Percentiles rank a stretch among this genome's conserved stretches.
phyloP scores from a whole-genome alignment of 2,797 vertebrate genomes.

The Catamblyrhynchus diadema region DNA sequence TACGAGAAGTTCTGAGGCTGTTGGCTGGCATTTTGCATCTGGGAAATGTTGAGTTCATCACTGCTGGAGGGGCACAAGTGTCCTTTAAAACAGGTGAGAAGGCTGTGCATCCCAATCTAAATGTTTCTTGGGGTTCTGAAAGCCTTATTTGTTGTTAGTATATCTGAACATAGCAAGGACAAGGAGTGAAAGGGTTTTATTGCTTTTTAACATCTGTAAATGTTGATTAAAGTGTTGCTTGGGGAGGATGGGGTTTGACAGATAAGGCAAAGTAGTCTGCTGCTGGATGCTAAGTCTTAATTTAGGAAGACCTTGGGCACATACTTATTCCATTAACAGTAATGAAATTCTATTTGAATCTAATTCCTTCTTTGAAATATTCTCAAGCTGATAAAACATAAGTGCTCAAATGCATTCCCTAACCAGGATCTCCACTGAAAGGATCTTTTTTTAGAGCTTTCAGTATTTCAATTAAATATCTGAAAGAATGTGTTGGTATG shows the following conservation, averaged over 20 bases:
- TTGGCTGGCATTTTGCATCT: constrained; percentile 91
- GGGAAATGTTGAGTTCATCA: constrained; percentile 94
- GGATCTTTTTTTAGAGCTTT: not conserved
- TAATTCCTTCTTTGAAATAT: not conserved
- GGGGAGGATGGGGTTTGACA: accelerated
- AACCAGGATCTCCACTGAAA: not conserved
- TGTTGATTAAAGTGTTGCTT: not conserved
- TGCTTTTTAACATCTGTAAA: not conserved
- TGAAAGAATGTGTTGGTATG: not conserved
- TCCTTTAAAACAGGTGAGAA: constrained; percentile 89
- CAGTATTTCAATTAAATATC: not conserved
- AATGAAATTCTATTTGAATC: not conserved
- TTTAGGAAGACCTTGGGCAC: not conserved
- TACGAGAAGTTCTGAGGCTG: constrained; percentile 86
- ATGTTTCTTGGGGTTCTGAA: not conserved
- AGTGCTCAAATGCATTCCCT: not conserved
- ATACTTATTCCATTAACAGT: not conserved
- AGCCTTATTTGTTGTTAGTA: accelerated
- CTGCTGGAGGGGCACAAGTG: constrained; percentile 93
- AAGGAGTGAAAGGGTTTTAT: not conserved
- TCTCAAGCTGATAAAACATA: not conserved
- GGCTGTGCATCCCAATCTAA: not conserved
- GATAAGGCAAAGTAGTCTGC: not conserved
- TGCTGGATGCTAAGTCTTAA: not conserved
- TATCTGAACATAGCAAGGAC: not conserved